Evolutionary conservation across 2,113 vertebrate genomes (phyloP).

Genomic region (Phylloscopus trochilus): DNA sequence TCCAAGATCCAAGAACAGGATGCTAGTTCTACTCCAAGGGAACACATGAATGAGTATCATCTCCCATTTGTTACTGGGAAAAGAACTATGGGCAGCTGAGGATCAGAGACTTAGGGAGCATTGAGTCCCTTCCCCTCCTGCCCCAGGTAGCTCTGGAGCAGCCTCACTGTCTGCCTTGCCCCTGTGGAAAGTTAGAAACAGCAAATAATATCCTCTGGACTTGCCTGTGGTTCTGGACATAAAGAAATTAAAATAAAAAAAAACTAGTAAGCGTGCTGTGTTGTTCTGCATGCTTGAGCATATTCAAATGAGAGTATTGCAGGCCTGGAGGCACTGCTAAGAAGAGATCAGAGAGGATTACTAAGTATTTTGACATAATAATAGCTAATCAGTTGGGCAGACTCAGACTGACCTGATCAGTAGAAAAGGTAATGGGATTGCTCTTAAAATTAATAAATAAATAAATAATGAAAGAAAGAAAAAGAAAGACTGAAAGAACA

Average conservation of each 20-base stretch:
- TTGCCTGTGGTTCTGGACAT: background rate
- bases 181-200: background rate
- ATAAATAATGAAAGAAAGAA: background rate
- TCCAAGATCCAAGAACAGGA: background rate
- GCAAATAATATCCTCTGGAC: background rate
- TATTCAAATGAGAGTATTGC: background rate
- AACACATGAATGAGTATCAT: background rate
- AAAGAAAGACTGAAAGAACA: background rate
- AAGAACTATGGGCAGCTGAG: background rate
- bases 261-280: background rate
- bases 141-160: background rate
- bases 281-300: background rate
- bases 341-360: slow-evolving; percentile 52
- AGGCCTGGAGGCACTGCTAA: background rate
- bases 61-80: background rate
- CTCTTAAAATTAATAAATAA: background rate
- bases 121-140: background rate
- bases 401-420: slow-evolving; percentile 20
- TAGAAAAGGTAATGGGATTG: slow-evolving; percentile 49
- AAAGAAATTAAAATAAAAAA: background rate
- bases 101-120: background rate
- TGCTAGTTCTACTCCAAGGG: background rate
- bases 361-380: slow-evolving; percentile 44
- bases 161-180: background rate
- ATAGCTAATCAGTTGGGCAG: slow-evolving; percentile 51